phyloP scores from a whole-genome alignment of 2,888 invertebrate species.

The Acanthosoma haemorrhoidale region DNA sequence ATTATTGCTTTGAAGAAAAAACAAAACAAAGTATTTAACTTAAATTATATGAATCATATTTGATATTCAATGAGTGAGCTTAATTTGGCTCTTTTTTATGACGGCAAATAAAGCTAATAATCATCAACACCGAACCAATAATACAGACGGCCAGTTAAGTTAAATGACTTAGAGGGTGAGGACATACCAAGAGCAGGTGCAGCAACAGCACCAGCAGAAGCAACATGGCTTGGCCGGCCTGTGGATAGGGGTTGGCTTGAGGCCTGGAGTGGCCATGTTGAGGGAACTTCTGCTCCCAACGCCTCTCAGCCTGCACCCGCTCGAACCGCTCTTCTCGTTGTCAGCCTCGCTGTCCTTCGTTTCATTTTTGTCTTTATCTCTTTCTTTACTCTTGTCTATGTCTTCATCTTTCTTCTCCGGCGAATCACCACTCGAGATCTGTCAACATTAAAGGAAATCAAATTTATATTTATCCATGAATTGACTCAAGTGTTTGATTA shows the following conservation, averaged over 20 bases:
- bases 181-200: slow-evolving; percentile 49
- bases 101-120: too few species aligned
- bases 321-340: neutral
- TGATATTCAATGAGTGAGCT: too few species aligned
- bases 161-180: too few species aligned
- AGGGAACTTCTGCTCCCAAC: slow-evolving; percentile 30
- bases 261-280: neutral
- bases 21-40: too few species aligned
- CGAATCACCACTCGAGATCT: neutral
- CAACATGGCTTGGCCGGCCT: slow-evolving; percentile 46
- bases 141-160: slow-evolving; percentile 40
- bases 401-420: neutral
- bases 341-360: neutral
- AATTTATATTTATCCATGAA: too few species aligned
- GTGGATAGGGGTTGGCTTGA: neutral
- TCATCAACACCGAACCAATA: too few species aligned
- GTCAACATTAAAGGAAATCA: too few species aligned
- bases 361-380: neutral
- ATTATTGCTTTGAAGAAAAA: too few species aligned
- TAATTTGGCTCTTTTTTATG: too few species aligned
- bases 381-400: neutral
- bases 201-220: slow-evolving; percentile 52
- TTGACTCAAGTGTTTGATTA: too few species aligned
- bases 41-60: too few species aligned
- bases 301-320: neutral